Evolutionary conservation across 2,797 vertebrate genomes (phyloP).

Genomic region (Natrix natrix): DNA sequence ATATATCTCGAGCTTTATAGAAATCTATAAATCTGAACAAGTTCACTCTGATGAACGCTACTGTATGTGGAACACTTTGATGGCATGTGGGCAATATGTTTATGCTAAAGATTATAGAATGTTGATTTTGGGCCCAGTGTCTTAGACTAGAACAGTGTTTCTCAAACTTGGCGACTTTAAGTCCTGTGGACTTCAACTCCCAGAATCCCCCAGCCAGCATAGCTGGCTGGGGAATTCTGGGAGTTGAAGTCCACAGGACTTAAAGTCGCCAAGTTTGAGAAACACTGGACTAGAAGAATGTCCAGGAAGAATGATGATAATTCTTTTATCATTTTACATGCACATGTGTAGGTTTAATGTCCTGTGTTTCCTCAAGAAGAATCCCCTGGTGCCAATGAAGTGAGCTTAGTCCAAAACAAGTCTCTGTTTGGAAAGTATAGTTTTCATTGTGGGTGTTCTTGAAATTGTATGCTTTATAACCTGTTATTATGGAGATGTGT

Average conservation of each 20-base stretch:
- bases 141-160: conserved; percentile 68
- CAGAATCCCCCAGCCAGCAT: no score
- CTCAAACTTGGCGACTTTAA: no score
- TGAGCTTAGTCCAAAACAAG: conserved; percentile 92
- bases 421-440: conserved; percentile 84
- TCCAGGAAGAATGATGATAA: conserved; percentile 73
- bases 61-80: conserved; percentile 52
- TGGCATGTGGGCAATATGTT: conserved; percentile 53
- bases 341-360: conserved; percentile 88
- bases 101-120: conserved; percentile 76
- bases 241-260: no score
- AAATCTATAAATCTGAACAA: conserved; percentile 68
- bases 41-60: conserved; percentile 43
- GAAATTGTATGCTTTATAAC: conserved; percentile 79
- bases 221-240: no score
- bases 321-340: conserved; percentile 84
- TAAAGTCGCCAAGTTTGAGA: no score
- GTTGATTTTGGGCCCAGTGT: conserved; percentile 77
- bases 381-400: conserved; percentile 92
- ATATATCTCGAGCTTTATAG: conserved; percentile 56
- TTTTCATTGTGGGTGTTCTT: conserved; percentile 86
- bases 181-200: no score
- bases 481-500: conserved; percentile 79
- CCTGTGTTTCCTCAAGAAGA: conserved; percentile 87
- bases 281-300: conserved; percentile 67